Conservation (phyloP, 1,140 invertebrate genomes). For the Pararge aegeria region DNA sequence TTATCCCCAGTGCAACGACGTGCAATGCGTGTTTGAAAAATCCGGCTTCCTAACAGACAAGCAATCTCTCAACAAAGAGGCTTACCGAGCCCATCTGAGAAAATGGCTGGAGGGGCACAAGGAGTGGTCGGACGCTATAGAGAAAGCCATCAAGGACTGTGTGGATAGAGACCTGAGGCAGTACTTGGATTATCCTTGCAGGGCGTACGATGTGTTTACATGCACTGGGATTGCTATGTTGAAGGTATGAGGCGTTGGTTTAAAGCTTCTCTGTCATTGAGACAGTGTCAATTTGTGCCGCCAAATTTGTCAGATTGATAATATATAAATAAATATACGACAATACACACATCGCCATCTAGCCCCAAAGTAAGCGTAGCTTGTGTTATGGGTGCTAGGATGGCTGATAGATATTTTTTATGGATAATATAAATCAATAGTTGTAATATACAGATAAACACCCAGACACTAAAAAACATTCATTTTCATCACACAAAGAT, state of each 20-base stretch:
- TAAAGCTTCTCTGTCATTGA: too few species aligned
- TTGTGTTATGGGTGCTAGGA: too few species aligned
- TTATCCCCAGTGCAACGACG: constrained; percentile 57
- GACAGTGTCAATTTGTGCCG: too few species aligned
- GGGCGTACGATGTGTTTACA: constrained; percentile 67
- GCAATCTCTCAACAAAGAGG: constrained; percentile 59
- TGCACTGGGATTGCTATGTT: constrained; percentile 71
- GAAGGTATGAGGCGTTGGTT: constrained; percentile 42
- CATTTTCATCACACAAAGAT: too few species aligned
- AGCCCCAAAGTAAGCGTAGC: too few species aligned
- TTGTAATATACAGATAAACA: too few species aligned
- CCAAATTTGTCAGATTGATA: too few species aligned
- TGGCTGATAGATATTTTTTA: too few species aligned
- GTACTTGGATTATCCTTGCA: constrained; percentile 59
- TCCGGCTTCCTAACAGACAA: constrained; percentile 63
- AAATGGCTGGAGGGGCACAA: constrained; percentile 54
- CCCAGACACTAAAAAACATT: too few species aligned
- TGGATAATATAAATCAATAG: too few species aligned
- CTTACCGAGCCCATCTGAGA: constrained; percentile 49
- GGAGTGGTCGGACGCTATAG: constrained; percentile 52
- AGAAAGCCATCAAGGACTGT: constrained; percentile 63
- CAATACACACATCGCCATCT: too few species aligned
- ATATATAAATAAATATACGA: too few species aligned
- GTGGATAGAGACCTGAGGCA: constrained; percentile 61
- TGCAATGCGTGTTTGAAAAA: constrained; percentile 68